Base-by-base conservation (phyloP, 2,113 vertebrate genomes). In the Paedocypris sp. region DNA sequence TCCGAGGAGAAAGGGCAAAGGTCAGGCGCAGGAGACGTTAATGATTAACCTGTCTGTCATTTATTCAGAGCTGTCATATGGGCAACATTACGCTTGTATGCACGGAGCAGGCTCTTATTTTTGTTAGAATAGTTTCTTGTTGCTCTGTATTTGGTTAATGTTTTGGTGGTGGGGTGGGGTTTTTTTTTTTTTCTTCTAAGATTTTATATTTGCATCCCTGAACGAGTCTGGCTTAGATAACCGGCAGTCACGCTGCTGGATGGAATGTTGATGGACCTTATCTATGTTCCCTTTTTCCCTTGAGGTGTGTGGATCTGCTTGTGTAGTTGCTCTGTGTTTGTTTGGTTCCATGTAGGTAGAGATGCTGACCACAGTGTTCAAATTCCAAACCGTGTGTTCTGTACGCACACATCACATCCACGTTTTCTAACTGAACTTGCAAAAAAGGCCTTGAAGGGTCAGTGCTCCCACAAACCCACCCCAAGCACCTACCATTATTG, bases 211-310 rank as follows among this genome's bases (percentile, higher is more conserved):
- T 66, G 25, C 45, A 52, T 19, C 38, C 32, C 45, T 16, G 38
- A 53, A 33, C 36, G n/a, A 28, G 18, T 19, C 63, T 45, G 43
- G 35, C 53, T 28, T 19, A 60, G 57, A 67, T 52, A 62, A 39
- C 51, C 9, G 45, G 39, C 42, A 6, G 42, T 62, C 63, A 49
- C 15, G 9, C 31, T 51, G 58, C 35, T 39, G 22, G 13, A 50
- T 68, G 70, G 70, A 72, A 72, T 72, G 70, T 69, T 69, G 66
- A 68, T 72, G 66, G 63, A 42, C 7, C 66, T 72, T 72, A 72
- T 72, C 70, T 65, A 19, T 43, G 39, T 65, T 54, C 59, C 66
- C 58, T 49, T 57, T 43, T 57, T 47, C 52, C 62, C 62, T 47
- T 28, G 50, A 54, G 45, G 53, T 48, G 28, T 52, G 47, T 67